A percentile compares a stretch with the other conserved stretches of the same genome.
Conservation (phyloP, 2,797 vertebrate species). For the Antrozous pallidus region DNA sequence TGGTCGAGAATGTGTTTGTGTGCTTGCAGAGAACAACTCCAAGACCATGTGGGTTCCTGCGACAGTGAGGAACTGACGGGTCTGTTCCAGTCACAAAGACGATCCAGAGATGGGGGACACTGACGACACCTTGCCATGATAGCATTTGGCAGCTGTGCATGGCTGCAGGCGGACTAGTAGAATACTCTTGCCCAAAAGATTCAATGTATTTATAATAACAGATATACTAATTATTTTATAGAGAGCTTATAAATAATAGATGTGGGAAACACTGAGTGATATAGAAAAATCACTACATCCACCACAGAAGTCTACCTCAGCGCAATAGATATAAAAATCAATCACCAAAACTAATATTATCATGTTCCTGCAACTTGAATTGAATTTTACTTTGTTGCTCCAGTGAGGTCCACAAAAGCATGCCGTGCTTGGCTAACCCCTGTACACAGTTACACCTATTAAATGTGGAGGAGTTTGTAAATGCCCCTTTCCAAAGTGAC, state of each 20-base stretch:
- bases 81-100: no score
- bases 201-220: not conserved
- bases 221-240: not conserved
- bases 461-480: not conserved
- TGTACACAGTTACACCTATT: slow-evolving; percentile 19
- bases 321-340: not conserved
- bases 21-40: no score
- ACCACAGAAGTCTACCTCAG: not conserved
- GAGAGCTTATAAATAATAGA: not conserved
- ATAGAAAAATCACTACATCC: not conserved
- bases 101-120: no score
- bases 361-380: not conserved
- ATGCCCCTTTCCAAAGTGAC: not conserved
- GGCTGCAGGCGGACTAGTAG: no score
- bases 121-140: no score
- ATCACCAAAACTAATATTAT: not conserved
- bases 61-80: no score
- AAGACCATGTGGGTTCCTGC: no score
- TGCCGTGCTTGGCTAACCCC: not conserved
- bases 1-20: no score
- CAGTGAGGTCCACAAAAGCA: slow-evolving; percentile 16
- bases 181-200: not conserved
- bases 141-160: no score
- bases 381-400: slow-evolving; percentile 20
- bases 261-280: not conserved